Evolutionary conservation across 2,113 vertebrate species (phyloP).

Genomic region (Centropus unirufus): DNA sequence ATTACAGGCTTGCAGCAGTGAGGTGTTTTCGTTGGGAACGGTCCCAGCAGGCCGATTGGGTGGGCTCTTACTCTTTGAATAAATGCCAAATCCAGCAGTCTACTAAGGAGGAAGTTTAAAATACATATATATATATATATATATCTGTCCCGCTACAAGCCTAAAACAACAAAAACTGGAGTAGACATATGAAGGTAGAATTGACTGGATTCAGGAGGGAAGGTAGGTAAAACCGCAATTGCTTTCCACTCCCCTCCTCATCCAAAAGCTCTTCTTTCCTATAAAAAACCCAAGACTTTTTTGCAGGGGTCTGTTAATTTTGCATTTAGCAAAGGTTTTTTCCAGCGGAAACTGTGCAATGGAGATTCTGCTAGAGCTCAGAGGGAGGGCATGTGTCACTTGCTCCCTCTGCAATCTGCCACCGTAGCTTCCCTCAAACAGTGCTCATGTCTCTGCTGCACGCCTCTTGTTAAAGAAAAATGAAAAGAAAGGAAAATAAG

Average conservation of each 20-base stretch:
- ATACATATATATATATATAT: no score
- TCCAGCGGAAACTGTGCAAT: slow-evolving; percentile 10
- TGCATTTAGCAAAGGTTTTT: neutral
- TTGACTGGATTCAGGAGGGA: neutral
- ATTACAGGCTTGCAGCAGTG: slow-evolving; percentile 48
- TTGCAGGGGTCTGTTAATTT: slow-evolving; percentile 40
- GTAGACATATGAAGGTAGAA: neutral
- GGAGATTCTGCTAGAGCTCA: slow-evolving; percentile 2
- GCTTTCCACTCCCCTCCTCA: neutral
- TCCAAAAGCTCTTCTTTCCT: slow-evolving; percentile 44
- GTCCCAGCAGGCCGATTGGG: slow-evolving; percentile 61
- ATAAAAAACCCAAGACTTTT: slow-evolving; percentile 23
- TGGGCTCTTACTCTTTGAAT: slow-evolving; percentile 60
- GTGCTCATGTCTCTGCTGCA: neutral
- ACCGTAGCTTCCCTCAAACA: neutral
- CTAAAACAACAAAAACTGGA: slow-evolving; percentile 47
- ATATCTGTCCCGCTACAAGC: neutral
- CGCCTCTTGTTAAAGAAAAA: slow-evolving; percentile 20
- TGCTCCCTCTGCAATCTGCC: neutral
- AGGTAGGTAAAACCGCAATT: neutral
- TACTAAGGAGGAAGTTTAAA: neutral
- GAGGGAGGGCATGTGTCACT: neutral
- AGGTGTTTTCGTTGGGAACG: slow-evolving; percentile 65
- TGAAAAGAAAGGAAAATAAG: neutral
- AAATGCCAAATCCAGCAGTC: slow-evolving; percentile 51